phyloP scores from a whole-genome alignment of 1,140 invertebrate species.

The Aricia agestis region DNA sequence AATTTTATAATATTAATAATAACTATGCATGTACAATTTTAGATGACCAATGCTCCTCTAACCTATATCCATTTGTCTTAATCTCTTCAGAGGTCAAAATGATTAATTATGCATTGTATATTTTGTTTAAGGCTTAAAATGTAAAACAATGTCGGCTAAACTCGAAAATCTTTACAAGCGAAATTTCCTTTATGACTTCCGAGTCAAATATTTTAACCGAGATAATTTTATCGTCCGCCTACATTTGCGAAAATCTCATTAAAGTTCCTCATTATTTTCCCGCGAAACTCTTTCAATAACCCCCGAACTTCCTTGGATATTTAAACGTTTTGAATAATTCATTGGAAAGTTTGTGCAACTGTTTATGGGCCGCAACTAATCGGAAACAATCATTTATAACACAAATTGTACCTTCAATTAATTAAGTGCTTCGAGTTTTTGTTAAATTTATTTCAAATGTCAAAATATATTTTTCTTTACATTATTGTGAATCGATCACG shows the following conservation, averaged over 20 bases:
- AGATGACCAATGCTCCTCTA: background rate
- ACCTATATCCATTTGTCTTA: conserved; percentile 1
- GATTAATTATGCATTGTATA: conserved; percentile 7
- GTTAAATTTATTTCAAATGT: background rate
- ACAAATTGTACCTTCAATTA: background rate
- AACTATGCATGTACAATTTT: background rate
- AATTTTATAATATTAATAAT: background rate
- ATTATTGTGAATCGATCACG: background rate
- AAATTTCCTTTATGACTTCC: conserved; percentile 42
- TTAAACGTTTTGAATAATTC: conserved; percentile 15
- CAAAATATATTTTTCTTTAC: background rate
- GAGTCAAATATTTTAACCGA: conserved; percentile 38
- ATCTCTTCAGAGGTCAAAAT: background rate
- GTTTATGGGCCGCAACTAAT: conserved; percentile 6
- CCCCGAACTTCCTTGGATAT: conserved; percentile 17
- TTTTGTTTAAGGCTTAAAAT: conserved; percentile 21
- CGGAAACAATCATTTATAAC: conserved; percentile 8
- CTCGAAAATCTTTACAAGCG: conserved; percentile 35
- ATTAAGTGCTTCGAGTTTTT: background rate
- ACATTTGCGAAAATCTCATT: conserved; percentile 33
- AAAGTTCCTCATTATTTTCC: conserved; percentile 26
- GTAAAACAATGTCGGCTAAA: conserved; percentile 35
- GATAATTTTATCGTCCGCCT: conserved; percentile 32
- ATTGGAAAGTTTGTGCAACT: conserved; percentile 8
- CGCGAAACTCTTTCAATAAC: conserved; percentile 23